These are phyloP conservation scores for Exocentrus adspersus DNA, from an alignment of 2,888 invertebrate species.

Conservation along the genomic window DNA sequence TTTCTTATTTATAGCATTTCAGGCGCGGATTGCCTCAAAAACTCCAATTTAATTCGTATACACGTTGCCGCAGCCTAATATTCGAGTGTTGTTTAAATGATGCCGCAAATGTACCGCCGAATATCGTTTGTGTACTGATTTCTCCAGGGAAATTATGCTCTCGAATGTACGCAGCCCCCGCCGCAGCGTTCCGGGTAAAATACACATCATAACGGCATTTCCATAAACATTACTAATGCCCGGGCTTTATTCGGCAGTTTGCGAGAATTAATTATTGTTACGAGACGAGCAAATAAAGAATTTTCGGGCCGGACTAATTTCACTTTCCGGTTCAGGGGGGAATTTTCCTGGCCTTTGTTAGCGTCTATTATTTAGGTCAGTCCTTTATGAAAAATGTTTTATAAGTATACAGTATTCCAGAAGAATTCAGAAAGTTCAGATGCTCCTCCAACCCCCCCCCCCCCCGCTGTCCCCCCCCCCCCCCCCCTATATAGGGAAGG, in stretches of 20 bases:
- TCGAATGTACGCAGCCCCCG: slow-evolving; percentile 45
- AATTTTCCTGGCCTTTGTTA: too few relatives aligned
- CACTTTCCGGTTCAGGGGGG: neutral
- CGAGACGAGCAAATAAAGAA: neutral
- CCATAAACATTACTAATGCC: slow-evolving; percentile 25
- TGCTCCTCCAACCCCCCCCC: too few relatives aligned
- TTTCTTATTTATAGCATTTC: slow-evolving; percentile 13
- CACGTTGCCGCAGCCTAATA: slow-evolving; percentile 45
- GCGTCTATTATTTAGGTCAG: too few relatives aligned
- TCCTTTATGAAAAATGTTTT: too few relatives aligned
- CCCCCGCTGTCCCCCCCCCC: too few relatives aligned
- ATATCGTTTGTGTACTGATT: slow-evolving; percentile 61
- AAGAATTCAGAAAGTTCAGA: too few relatives aligned
- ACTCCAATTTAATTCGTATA: slow-evolving; percentile 33
- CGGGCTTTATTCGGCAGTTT: slow-evolving; percentile 6
- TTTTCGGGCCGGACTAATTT: neutral
- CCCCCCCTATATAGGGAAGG: too few relatives aligned
- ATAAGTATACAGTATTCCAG: too few relatives aligned
- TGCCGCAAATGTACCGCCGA: slow-evolving; percentile 60
- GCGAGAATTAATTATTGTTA: slow-evolving; percentile 10
- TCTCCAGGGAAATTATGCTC: slow-evolving; percentile 62
- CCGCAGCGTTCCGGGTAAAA: slow-evolving; percentile 20
- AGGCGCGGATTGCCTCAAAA: slow-evolving; percentile 23
- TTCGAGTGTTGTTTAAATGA: slow-evolving; percentile 54
- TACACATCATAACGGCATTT: slow-evolving; percentile 28